Evolutionary conservation across 2,113 vertebrate genomes (phyloP).

Genomic region (Meriones unguiculatus): DNA sequence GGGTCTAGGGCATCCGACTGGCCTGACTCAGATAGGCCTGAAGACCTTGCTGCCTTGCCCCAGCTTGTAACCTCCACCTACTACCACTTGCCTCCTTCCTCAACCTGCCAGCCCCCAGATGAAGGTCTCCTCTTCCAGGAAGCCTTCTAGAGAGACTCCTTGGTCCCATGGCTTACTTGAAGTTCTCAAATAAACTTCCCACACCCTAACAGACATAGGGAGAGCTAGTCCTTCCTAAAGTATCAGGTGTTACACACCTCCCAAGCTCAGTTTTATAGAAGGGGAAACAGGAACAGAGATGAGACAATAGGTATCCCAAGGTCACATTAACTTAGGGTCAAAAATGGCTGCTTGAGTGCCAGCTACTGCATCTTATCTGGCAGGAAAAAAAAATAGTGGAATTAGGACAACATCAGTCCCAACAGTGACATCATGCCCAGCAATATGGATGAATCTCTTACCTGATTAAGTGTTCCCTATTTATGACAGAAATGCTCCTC

Average conservation of each 20-base stretch:
- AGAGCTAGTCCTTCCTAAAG: background rate
- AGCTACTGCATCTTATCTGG: background rate
- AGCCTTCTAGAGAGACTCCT: background rate
- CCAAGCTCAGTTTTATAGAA: background rate
- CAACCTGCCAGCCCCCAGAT: background rate
- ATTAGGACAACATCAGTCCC: background rate
- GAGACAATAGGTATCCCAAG: background rate
- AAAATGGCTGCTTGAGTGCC: background rate
- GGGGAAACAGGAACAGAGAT: background rate
- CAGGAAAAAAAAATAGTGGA: background rate
- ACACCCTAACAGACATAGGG: accelerated
- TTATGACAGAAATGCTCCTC: background rate
- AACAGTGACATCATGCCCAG: background rate
- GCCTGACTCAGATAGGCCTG: background rate
- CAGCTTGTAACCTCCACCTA: background rate
- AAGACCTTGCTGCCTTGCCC: background rate
- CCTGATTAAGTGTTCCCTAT: background rate
- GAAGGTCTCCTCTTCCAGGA: background rate
- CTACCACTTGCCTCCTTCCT: background rate
- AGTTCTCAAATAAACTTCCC: no score
- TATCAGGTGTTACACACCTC: background rate
- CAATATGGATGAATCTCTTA: background rate
- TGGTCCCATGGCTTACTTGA: background rate
- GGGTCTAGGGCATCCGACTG: no score
- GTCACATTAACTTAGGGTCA: background rate